These are phyloP conservation scores for Eudorcas thomsonii DNA, from an alignment of 2,113 vertebrate genomes.

Conservation along the genomic window DNA sequence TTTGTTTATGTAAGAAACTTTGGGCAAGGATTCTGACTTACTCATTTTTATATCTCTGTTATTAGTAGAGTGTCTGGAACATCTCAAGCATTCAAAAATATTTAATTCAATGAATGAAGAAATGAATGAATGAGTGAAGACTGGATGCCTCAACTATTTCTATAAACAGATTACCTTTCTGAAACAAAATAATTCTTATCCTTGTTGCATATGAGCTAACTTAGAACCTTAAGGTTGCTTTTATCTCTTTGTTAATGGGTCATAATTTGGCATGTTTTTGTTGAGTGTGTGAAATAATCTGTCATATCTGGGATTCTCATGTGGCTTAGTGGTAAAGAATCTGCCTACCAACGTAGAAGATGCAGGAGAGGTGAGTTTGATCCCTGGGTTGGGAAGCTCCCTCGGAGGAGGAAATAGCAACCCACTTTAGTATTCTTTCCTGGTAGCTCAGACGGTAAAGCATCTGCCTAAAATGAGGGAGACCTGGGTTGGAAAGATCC, in stretches of 20 bases:
- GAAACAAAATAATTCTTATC: rapidly evolving
- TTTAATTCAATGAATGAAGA: background rate
- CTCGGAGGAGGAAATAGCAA: background rate
- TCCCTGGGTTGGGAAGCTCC: background rate
- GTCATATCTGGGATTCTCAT: background rate
- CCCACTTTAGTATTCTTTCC: background rate
- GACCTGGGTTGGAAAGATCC: no score
- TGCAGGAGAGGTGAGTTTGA: background rate
- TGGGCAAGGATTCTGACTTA: background rate
- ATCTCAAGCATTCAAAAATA: background rate
- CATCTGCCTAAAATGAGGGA: no score
- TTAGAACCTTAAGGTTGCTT: background rate
- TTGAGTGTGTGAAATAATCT: background rate
- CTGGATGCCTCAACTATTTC: background rate
- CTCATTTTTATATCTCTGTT: background rate
- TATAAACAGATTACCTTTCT: background rate
- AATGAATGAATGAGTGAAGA: background rate
- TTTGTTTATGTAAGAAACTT: background rate
- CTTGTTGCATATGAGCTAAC: background rate
- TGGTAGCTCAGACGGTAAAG: background rate
- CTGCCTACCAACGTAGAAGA: background rate
- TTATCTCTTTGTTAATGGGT: background rate
- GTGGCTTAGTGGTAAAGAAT: background rate
- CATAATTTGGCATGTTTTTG: background rate
- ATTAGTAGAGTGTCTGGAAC: background rate